Evolutionary conservation across 2,888 invertebrate species (phyloP).

Genomic region (Trypoxylon attenuatum): DNA sequence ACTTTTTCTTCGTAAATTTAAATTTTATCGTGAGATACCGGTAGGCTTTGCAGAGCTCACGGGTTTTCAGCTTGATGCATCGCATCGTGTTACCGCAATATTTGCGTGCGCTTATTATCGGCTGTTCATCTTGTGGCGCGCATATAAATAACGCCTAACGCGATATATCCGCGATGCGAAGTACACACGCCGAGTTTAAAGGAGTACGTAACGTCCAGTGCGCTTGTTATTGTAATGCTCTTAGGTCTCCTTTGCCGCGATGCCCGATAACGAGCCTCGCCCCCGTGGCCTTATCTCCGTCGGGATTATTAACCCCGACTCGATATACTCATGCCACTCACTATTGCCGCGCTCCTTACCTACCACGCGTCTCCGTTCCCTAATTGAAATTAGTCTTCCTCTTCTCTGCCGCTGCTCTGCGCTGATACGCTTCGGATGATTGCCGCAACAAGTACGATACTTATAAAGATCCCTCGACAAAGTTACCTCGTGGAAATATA

Average conservation of each 20-base stretch:
- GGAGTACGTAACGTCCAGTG: slow-evolving; percentile 53
- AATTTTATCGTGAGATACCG: neutral
- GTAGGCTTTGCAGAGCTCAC: neutral
- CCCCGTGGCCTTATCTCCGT: slow-evolving; percentile 21
- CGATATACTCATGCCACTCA: slow-evolving; percentile 3
- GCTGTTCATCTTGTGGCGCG: slow-evolving; percentile 60
- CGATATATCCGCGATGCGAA: slow-evolving; percentile 40
- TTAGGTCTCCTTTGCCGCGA: slow-evolving; percentile 45
- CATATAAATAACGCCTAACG: slow-evolving; percentile 59
- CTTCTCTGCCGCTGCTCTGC: neutral
- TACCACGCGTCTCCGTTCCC: neutral
- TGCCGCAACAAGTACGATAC: too few relatives aligned
- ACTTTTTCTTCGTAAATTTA: neutral
- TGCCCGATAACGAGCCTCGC: slow-evolving; percentile 55
- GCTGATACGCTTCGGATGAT: too few relatives aligned
- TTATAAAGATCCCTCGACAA: too few relatives aligned
- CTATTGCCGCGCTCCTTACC: neutral
- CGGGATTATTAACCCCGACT: slow-evolving; percentile 32
- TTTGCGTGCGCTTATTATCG: slow-evolving; percentile 62
- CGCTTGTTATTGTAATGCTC: slow-evolving; percentile 61
- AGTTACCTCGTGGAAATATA: too few relatives aligned
- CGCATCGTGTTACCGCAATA: slow-evolving; percentile 45
- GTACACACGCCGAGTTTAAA: slow-evolving; percentile 42
- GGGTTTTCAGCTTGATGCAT: slow-evolving; percentile 11
- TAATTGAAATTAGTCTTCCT: neutral